Conservation (phyloP, 1,140 invertebrate species). For the Coptotermes formosanus region DNA sequence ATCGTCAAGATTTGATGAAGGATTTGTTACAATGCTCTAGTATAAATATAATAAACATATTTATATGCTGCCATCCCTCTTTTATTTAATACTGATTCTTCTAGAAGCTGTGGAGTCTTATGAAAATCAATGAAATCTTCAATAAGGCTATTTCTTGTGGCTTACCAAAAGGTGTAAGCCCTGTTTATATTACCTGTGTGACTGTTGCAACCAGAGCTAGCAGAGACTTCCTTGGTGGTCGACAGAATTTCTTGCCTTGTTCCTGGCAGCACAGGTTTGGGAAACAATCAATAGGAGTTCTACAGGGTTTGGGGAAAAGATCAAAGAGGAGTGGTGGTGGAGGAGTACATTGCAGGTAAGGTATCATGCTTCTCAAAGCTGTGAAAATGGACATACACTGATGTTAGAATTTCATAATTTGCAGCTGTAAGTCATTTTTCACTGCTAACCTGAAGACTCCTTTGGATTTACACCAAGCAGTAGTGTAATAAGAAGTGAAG, state of each 20-base stretch:
- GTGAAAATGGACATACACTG: slow-evolving; percentile 36
- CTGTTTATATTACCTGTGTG: slow-evolving; percentile 44
- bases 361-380: slow-evolving; percentile 59
- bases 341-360: slow-evolving; percentile 69
- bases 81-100: no score
- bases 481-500: no score
- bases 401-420: not conserved
- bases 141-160: not conserved
- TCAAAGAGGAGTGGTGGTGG: slow-evolving; percentile 62
- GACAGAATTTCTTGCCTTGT: slow-evolving; percentile 62
- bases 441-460: no score
- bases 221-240: slow-evolving; percentile 66
- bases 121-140: no score
- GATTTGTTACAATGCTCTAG: no score
- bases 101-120: no score
- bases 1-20: no score
- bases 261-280: slow-evolving; percentile 75
- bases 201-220: slow-evolving; percentile 61
- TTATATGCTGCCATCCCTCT: no score
- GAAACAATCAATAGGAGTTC: slow-evolving; percentile 66
- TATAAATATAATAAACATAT: no score
- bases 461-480: no score
- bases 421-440: not conserved
- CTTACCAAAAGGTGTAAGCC: no score
- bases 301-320: slow-evolving; percentile 64